Conservation (phyloP, 2,797 vertebrate species). For the Dallia pectoralis region DNA sequence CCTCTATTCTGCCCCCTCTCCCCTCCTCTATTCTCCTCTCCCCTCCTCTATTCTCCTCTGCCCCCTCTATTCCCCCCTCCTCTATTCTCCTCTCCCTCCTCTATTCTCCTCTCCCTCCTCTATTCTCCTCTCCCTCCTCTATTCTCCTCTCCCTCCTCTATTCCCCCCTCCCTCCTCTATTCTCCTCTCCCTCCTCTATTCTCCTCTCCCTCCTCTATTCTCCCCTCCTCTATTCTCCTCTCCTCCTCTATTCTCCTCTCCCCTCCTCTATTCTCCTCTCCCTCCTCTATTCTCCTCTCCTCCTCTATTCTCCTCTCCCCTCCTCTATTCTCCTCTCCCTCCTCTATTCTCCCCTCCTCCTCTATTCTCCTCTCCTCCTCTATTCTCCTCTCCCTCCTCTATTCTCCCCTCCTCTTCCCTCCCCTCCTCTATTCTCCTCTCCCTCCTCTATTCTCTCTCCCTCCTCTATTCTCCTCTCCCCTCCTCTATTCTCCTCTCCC, state of each 20-base stretch:
- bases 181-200: neutral
- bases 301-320: neutral
- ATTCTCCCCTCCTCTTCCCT: too few species aligned
- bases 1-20: neutral
- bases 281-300: too few species aligned
- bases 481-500: neutral
- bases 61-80: neutral
- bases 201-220: neutral
- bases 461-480: neutral
- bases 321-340: neutral
- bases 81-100: neutral
- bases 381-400: neutral
- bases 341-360: neutral
- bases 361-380: neutral
- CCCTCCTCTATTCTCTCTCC: neutral
- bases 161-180: neutral
- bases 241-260: neutral
- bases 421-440: too few species aligned
- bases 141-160: neutral
- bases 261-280: neutral
- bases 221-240: neutral
- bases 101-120: neutral
- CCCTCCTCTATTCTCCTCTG: neutral
- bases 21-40: neutral
- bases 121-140: neutral